phyloP scores from a whole-genome alignment of 2,888 invertebrate species.

The Lepidocyrtinus sp. region DNA sequence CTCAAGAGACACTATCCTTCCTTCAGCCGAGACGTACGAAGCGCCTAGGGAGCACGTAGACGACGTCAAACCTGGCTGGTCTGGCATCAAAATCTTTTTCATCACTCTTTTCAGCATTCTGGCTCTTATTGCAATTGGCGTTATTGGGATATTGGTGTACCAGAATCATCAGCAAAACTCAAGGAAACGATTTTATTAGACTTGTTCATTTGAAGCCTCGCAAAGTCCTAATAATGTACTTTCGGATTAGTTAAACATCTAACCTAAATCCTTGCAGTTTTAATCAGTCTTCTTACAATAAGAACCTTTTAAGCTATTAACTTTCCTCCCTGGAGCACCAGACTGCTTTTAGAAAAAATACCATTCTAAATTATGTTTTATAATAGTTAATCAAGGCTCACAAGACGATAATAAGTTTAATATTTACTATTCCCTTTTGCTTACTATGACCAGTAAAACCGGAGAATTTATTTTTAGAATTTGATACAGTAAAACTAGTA shows the following conservation, averaged over 20 bases:
- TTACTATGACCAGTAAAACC: too few relatives aligned
- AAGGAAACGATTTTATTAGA: slow-evolving; percentile 87
- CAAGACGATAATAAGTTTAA: too few relatives aligned
- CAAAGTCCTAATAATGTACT: not conserved
- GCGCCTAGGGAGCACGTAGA: slow-evolving; percentile 93
- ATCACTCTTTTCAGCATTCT: slow-evolving; percentile 88
- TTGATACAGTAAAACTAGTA: too few relatives aligned
- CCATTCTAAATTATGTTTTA: too few relatives aligned
- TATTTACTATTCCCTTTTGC: too few relatives aligned
- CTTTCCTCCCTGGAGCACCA: too few relatives aligned
- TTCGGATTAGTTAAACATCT: not conserved
- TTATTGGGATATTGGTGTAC: slow-evolving; percentile 93
- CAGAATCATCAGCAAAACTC: slow-evolving; percentile 92
- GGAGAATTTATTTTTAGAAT: too few relatives aligned
- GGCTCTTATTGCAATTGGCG: slow-evolving; percentile 85
- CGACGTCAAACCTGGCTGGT: slow-evolving; percentile 87
- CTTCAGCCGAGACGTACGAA: slow-evolving; percentile 91
- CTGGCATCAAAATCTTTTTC: slow-evolving; percentile 92
- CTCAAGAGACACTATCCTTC: slow-evolving; percentile 87
- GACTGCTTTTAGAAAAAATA: too few relatives aligned
- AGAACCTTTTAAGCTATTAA: not conserved
- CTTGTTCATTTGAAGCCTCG: slow-evolving; percentile 14
- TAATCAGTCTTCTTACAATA: too few relatives aligned
- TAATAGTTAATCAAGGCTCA: too few relatives aligned
- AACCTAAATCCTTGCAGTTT: not conserved